phyloP scores from a whole-genome alignment of 1,140 invertebrate species.

The Reticulitermes speratus region DNA sequence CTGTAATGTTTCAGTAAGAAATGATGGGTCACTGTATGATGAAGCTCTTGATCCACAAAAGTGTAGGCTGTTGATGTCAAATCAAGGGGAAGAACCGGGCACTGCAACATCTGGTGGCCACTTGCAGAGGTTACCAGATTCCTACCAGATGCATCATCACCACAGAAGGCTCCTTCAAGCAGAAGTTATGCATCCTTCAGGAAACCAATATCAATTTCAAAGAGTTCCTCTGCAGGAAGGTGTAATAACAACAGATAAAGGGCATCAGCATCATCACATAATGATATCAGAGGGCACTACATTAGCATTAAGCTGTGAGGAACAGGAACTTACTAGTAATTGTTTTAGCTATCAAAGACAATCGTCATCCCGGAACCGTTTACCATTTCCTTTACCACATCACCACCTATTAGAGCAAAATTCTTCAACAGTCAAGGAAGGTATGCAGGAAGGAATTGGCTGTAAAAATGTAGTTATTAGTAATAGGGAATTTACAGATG shows the following conservation, averaged over 20 bases:
- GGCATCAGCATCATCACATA: constrained; percentile 1
- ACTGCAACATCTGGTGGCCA: constrained; percentile 39
- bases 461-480: constrained; percentile 8
- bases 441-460: background rate
- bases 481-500: constrained; percentile 21
- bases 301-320: background rate
- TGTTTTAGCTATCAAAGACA: constrained; percentile 31
- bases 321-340: constrained; percentile 27
- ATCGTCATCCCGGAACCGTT: constrained; percentile 12
- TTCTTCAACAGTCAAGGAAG: constrained; percentile 17
- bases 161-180: constrained; percentile 4
- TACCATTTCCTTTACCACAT: constrained; percentile 8
- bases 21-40: constrained; percentile 51
- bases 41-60: constrained; percentile 46
- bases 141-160: constrained; percentile 41
- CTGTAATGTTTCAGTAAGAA: constrained; percentile 69
- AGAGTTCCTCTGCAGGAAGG: background rate
- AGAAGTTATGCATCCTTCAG: background rate
- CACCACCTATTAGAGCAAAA: constrained; percentile 21
- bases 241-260: background rate
- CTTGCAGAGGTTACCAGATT: constrained; percentile 40
- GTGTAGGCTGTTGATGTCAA: constrained; percentile 25
- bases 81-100: constrained; percentile 29
- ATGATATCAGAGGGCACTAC: background rate
- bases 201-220: background rate